Evolutionary conservation across 1,140 invertebrate genomes (phyloP), one percentile per base, ranked within the genome.

Genomic region (Drosophila burlai): DNA sequence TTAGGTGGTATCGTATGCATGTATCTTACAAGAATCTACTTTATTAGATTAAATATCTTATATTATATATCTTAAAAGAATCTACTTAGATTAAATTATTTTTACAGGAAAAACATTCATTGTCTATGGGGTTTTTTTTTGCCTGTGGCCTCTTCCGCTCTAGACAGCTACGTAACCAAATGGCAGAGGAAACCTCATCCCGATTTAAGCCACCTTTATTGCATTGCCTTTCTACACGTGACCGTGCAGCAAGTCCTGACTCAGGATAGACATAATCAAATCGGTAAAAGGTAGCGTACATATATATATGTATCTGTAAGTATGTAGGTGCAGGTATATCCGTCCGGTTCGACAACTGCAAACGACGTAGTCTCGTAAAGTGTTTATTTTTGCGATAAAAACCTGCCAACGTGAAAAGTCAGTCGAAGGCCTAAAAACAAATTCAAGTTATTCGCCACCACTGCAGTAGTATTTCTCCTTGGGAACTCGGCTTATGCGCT

Each of bases 401-500:
- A 55, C 7, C 21, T 55, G 54, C 34, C 21, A 55, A 40, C 36
- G 16, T 54, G 50, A 54, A 54, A 36, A 54, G 31, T 54, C 50
- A 15, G 34, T 55, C 34, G 54, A 55, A 40, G 54, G 21, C 36
- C 21, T 26, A 7, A 40, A 21, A 40, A 52, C 29, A 40, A 55
- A 40, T 55, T 55, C 26, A 55, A 55, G 54, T 40, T 55, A 55
- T 24, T 11, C 5, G 34, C 54, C 54, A 24, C 1, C 24, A 55
- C 21, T 55, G 54, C 54, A 55, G 54, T 52, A 38, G 26, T 16
- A 46, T 13, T 24, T 83, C 76, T 83, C 80, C 81, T 83, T 83
- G 81, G 76, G 46, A 83, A 83, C 80, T 81, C 58, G 61, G 58
- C 61, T 80, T 60, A 64, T 80, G 69, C 34, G 74, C 69, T 36